phyloP scores from a whole-genome alignment of 2,888 invertebrate genomes.

The Celastrina argiolus region DNA sequence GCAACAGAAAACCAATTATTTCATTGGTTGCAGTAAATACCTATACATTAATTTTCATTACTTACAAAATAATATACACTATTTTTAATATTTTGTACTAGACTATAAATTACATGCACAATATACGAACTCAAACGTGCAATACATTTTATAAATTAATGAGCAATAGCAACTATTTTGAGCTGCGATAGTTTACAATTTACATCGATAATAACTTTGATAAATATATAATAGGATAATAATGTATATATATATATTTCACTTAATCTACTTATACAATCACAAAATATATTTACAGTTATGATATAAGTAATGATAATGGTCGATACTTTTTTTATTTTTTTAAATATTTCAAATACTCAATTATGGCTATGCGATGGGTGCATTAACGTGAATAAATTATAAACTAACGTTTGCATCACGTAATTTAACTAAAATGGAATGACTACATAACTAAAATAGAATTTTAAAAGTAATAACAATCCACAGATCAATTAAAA shows the following conservation, averaged over 20 bases:
- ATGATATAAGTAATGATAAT: slow-evolving; percentile 5
- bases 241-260: slow-evolving; percentile 14
- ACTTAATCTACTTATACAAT: slow-evolving; percentile 5
- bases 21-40: slow-evolving; percentile 13
- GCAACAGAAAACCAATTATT: slow-evolving; percentile 17
- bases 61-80: slow-evolving; percentile 17
- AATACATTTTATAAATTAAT: slow-evolving; percentile 16
- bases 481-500: slow-evolving; percentile 63
- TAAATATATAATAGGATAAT: slow-evolving; percentile 12
- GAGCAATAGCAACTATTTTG: slow-evolving; percentile 19
- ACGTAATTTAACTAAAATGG: slow-evolving; percentile 44
- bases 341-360: slow-evolving; percentile 7
- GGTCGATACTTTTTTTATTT: not conserved
- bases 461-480: slow-evolving; percentile 50
- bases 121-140: not conserved
- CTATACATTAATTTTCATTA: slow-evolving; percentile 7
- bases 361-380: slow-evolving; percentile 18
- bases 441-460: slow-evolving; percentile 52
- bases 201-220: slow-evolving; percentile 15
- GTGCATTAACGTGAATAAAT: slow-evolving; percentile 23
- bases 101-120: slow-evolving; percentile 12
- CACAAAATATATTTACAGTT: slow-evolving; percentile 16
- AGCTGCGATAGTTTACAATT: slow-evolving; percentile 10
- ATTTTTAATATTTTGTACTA: slow-evolving; percentile 19
- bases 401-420: slow-evolving; percentile 25